Percentiles rank a stretch among this genome's conserved stretches.
Conservation (phyloP, 2,113 vertebrate genomes). For the Clupea harengus region DNA sequence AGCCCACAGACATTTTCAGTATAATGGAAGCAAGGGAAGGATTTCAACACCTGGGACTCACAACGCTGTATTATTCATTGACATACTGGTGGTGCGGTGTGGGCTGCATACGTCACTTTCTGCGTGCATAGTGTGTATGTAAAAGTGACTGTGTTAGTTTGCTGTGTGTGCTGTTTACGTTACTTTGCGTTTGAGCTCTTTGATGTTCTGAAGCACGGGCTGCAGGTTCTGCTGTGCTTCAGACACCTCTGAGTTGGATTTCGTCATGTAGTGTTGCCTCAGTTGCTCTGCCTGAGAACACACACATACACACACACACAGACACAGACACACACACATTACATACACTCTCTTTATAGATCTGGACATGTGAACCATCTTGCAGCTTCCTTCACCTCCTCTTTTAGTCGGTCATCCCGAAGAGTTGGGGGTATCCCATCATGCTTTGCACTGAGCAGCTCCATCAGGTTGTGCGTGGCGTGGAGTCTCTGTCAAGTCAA, state of each 20-base stretch:
- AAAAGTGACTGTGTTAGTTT: background rate
- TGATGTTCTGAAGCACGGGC: slow-evolving; percentile 85
- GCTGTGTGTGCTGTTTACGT: slow-evolving; percentile 30
- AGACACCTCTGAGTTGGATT: slow-evolving; percentile 90
- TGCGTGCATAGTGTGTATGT: background rate
- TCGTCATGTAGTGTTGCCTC: slow-evolving; percentile 95
- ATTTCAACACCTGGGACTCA: background rate
- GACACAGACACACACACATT: background rate
- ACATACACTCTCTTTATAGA: background rate
- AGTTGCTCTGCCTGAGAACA: slow-evolving; percentile 83
- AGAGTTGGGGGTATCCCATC: slow-evolving; percentile 91
- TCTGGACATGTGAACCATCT: background rate
- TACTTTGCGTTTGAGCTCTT: slow-evolving; percentile 89
- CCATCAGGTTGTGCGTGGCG: slow-evolving; percentile 95
- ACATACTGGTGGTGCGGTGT: background rate
- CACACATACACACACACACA: background rate
- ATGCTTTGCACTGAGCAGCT: slow-evolving; percentile 86
- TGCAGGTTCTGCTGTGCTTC: slow-evolving; percentile 89
- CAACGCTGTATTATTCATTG: no score
- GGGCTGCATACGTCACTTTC: background rate
- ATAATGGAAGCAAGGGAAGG: background rate
- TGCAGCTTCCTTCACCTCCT: slow-evolving; percentile 77
- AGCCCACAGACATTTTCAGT: background rate
- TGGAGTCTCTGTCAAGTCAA: slow-evolving; percentile 84
- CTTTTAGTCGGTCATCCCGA: slow-evolving; percentile 86